phyloP scores from a whole-genome alignment of 2,888 invertebrate genomes.

The Caenorhabditis wallacei region DNA sequence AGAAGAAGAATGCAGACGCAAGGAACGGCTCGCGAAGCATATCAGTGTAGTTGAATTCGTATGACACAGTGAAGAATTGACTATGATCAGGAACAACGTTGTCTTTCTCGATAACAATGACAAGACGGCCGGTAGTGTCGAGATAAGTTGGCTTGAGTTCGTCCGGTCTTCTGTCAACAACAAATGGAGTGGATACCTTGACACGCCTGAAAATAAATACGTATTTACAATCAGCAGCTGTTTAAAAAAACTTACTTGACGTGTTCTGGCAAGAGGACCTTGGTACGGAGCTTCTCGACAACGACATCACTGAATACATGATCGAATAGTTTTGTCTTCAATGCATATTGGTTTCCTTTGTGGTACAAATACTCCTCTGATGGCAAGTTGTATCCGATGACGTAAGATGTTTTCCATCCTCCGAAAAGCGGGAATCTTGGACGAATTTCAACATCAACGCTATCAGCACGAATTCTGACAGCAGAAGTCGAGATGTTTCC shows the following conservation, averaged over 20 bases:
- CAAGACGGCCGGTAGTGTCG: constrained; percentile 94
- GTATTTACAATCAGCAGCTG: background rate
- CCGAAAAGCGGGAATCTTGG: constrained; percentile 98
- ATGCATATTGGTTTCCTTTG: constrained; percentile 86
- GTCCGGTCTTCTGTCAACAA: constrained; percentile 89
- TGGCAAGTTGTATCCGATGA: constrained; percentile 96
- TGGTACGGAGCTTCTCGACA: constrained; percentile 92
- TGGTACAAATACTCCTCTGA: constrained; percentile 96
- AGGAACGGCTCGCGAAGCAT: constrained; percentile 95
- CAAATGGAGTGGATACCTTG: constrained; percentile 90
- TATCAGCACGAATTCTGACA: constrained; percentile 91
- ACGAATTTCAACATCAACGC: constrained; percentile 95
- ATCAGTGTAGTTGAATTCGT: constrained; percentile 91
- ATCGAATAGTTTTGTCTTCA: constrained; percentile 96
- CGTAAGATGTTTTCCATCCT: constrained; percentile 98
- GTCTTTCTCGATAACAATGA: constrained; percentile 89
- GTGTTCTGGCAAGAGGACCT: constrained; percentile 95
- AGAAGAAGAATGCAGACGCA: constrained; percentile 91
- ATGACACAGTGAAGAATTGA: constrained; percentile 90
- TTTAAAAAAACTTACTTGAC: constrained; percentile 84
- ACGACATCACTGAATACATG: constrained; percentile 98
- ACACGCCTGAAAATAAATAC: constrained; percentile 86
- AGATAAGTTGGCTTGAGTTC: constrained; percentile 93
- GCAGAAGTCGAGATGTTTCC: constrained; percentile 98
- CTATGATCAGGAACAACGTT: constrained; percentile 97